phyloP scores from a whole-genome alignment of 2,797 vertebrate species.

The Pelobates cultripes region DNA sequence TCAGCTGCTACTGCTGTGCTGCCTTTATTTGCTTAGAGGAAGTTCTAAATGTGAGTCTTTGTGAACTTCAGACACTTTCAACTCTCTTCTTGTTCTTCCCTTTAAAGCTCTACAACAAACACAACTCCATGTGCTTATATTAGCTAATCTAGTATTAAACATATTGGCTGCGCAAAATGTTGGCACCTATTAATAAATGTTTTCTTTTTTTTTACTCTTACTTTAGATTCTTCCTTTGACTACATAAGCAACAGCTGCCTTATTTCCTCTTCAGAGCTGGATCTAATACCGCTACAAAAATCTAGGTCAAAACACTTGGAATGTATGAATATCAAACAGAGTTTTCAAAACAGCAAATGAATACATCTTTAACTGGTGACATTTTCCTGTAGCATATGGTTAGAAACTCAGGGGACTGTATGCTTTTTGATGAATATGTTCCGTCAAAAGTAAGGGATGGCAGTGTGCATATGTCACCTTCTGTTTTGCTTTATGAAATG shows the following conservation, averaged over 20 bases:
- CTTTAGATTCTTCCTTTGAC: constrained; percentile 81
- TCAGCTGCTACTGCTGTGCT: constrained; percentile 43
- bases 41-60: constrained; percentile 76
- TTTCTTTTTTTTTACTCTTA: constrained; percentile 71
- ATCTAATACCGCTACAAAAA: constrained; percentile 81
- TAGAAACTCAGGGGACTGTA: constrained; percentile 90
- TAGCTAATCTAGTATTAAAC: constrained; percentile 84
- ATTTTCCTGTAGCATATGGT: constrained; percentile 95
- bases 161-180: constrained; percentile 82
- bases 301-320: constrained; percentile 86
- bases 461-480: constrained; percentile 86
- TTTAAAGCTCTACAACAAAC: constrained; percentile 82
- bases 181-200: constrained; percentile 85
- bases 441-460: constrained; percentile 87
- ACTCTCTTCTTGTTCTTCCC: constrained; percentile 84
- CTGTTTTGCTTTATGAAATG: constrained; percentile 95
- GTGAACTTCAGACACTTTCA: constrained; percentile 78
- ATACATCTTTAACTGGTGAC: constrained; percentile 96
- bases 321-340: constrained; percentile 92
- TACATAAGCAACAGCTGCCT: constrained; percentile 84
- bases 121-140: constrained; percentile 85
- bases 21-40: constrained; percentile 79
- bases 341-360: constrained; percentile 93
- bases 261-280: constrained; percentile 78
- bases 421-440: constrained; percentile 96